phyloP scores from a whole-genome alignment of 2,113 vertebrate genomes.

The Gopherus evgoodei region DNA sequence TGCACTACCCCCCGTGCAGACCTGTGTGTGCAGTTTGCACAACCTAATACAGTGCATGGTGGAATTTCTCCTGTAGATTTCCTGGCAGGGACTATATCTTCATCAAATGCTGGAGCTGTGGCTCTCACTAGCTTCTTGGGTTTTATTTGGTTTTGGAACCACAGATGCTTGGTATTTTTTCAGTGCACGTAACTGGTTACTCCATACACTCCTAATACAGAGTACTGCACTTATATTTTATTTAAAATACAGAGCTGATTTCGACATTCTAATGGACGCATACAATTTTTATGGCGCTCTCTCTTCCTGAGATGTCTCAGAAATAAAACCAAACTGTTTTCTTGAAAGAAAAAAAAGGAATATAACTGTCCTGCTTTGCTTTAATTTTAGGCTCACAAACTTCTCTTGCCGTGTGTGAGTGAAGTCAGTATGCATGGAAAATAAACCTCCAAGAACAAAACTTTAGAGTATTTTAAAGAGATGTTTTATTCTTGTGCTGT shows the following conservation, averaged over 20 bases:
- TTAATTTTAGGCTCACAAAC: constrained; percentile 27
- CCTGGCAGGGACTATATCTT: neutral
- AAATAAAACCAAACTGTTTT: constrained; percentile 24
- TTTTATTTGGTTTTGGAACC: constrained; percentile 21
- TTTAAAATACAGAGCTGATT: constrained; percentile 49
- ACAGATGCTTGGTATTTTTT: neutral
- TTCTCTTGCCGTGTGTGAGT: neutral
- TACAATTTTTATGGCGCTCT: neutral
- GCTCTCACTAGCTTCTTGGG: neutral
- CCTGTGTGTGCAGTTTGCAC: neutral
- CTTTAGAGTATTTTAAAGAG: neutral
- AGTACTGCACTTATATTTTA: constrained; percentile 37
- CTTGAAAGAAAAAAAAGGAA: neutral
- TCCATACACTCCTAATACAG: neutral
- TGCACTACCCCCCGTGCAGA: fast-evolving
- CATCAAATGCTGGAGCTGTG: neutral
- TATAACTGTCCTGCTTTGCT: neutral
- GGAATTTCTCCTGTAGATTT: neutral
- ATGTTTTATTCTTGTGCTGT: neutral
- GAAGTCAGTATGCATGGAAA: neutral
- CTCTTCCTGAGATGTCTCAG: constrained; percentile 29
- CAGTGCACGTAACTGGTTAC: neutral
- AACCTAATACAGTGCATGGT: neutral
- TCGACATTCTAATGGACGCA: constrained; percentile 30
- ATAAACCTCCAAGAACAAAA: constrained; percentile 21